Evolutionary conservation across 2,888 invertebrate species (phyloP).

Genomic region (Piscicola geometra): DNA sequence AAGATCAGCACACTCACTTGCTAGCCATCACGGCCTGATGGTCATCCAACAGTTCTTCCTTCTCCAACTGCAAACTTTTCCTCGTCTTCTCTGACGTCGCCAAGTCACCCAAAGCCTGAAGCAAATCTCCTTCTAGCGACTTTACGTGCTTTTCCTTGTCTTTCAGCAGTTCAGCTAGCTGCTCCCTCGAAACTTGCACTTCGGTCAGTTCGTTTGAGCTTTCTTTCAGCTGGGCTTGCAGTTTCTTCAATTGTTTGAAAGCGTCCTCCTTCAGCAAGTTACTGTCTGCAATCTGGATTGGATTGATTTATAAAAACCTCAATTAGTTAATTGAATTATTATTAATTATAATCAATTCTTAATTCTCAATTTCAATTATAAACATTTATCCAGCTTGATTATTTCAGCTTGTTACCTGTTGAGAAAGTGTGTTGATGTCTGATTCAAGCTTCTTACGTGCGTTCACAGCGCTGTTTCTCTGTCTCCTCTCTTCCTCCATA

Average conservation of each 20-base stretch:
- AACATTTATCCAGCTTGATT: not conserved
- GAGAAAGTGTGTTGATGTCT: conserved; percentile 83
- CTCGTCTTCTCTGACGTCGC: conserved; percentile 80
- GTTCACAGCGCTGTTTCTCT: conserved; percentile 79
- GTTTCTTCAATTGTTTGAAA: conserved; percentile 86
- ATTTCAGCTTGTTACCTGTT: conserved; percentile 44
- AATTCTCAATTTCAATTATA: no score
- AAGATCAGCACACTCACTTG: not conserved
- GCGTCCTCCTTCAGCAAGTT: conserved; percentile 92
- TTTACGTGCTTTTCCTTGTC: conserved; percentile 58
- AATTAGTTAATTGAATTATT: no score
- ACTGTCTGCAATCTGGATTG: conserved; percentile 60
- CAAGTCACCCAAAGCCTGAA: conserved; percentile 80
- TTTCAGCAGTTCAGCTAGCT: conserved; percentile 56
- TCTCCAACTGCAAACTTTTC: conserved; percentile 83
- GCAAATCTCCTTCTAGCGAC: conserved; percentile 82
- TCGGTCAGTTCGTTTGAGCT: conserved; percentile 84
- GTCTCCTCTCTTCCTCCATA: conserved; percentile 91
- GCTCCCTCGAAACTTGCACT: conserved; percentile 76
- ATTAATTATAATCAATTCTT: no score
- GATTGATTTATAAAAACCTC: no score
- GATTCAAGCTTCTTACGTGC: conserved; percentile 87
- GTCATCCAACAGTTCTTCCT: conserved; percentile 88
- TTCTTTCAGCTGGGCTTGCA: conserved; percentile 84
- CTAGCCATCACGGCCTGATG: conserved; percentile 54